These are phyloP conservation scores for Heliocidaris erythrogramma DNA, from an alignment of 35 echinoderm and acorn worm species.

Conservation along the genomic window DNA sequence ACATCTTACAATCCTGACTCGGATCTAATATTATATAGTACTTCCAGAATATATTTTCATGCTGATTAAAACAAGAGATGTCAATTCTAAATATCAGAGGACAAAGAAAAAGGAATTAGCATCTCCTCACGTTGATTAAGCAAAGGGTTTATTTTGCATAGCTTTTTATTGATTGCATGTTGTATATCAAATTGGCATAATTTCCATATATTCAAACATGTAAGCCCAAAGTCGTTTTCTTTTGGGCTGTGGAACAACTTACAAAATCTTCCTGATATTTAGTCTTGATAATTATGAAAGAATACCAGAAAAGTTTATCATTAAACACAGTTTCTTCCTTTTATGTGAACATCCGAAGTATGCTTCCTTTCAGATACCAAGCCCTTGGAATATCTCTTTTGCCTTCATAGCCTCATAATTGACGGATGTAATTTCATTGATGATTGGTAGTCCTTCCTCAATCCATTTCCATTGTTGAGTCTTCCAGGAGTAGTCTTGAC, in stretches of 20 bases:
- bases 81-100: not conserved
- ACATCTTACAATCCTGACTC: not conserved
- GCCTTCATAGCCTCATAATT: not conserved
- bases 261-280: not conserved
- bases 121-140: not conserved
- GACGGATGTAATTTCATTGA: not conserved
- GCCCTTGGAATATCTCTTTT: not conserved
- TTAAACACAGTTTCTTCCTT: not conserved
- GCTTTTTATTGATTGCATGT: not conserved
- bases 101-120: not conserved
- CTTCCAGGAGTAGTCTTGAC: constrained; percentile 49
- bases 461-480: constrained; percentile 18
- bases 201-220: not conserved
- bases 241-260: not conserved
- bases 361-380: not conserved
- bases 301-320: not conserved
- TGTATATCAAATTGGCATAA: not conserved
- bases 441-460: not conserved
- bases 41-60: not conserved
- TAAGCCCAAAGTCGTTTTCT: not conserved
- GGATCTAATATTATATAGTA: not conserved
- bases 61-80: not conserved
- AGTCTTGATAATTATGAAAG: constrained; percentile 12
- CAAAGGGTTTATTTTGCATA: not conserved
- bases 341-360: not conserved